Evolutionary conservation across 2,797 vertebrate genomes (phyloP), one percentile per base, ranked within the genome.

Genomic region (Hemitrygon akajei): DNA sequence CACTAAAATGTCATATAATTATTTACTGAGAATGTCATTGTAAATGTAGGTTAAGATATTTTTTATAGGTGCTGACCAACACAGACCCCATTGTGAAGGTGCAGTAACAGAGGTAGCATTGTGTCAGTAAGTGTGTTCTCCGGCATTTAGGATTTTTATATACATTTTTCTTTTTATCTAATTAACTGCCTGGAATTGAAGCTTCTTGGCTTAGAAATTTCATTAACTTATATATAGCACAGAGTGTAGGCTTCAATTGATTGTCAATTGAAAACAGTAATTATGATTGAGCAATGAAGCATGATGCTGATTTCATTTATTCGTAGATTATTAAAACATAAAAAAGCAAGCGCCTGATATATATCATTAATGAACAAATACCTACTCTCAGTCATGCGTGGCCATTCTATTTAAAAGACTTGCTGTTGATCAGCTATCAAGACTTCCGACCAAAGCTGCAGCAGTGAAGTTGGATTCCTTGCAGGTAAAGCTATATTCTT

Each of bases 361-460:
- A 6, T 56, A 75, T n/a, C n/a, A 93, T 93, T 93, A 47, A 11
- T 75, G 47, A 93, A 76, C 71, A 93, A 93, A 76, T 47, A 40
- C 86, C 71, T 22, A 40, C 58, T 93, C 27, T 76, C 37, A 93
- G 0, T 18, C 27, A 69, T 56, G 56, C 56, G 66, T 12, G 58
- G 58, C 7, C 56, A 16, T 56, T 56, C 12, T 47, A n/a, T 76
- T 76, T 93, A 93, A 91, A 91, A 93, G 69, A 56, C 40, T 27
- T 56, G 40, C 40, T 76, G 20, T 56, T 56, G 47, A 18, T 47
- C 0, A 27, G 69, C 12, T 40, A 76, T 30, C 71, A 47, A 16
- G 20, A 30, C 16, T 56, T 76, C 47, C 93, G 25, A 40, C 76
- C 9, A 27, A 76, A 93, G 20, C 27, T 93, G 47, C 18, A 18